These are phyloP conservation scores for Orbicella faveolata DNA, from an alignment of 64 coral and sea anemone genomes.

Conservation along the genomic window DNA sequence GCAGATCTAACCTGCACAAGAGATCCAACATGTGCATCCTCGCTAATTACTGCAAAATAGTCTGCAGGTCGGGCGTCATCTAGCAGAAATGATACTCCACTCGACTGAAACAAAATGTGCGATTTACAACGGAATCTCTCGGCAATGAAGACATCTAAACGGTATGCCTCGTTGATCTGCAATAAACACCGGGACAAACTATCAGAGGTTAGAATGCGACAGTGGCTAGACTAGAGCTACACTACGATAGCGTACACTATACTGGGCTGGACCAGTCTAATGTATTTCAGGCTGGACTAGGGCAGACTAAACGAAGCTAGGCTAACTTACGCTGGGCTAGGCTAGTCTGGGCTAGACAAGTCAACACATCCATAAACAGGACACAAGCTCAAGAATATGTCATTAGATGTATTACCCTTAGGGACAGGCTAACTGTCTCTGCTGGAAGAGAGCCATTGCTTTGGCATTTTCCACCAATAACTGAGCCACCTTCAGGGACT, in stretches of 20 bases:
- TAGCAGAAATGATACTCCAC: constrained; percentile 77
- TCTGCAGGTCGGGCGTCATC: constrained; percentile 54
- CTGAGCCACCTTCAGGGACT: constrained; percentile 54
- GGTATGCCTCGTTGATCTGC: constrained; percentile 49
- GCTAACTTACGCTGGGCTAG: too few relatives aligned
- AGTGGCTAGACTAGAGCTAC: neutral
- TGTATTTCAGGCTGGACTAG: neutral
- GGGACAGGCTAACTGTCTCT: constrained; percentile 65
- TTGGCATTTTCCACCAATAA: constrained; percentile 75
- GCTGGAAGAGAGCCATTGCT: constrained; percentile 33
- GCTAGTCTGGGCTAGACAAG: too few relatives aligned
- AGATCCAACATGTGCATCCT: constrained; percentile 58
- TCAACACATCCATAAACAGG: too few relatives aligned
- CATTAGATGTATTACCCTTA: constrained; percentile 48
- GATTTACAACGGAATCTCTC: constrained; percentile 83
- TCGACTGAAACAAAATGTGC: constrained; percentile 78
- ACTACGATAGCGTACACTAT: neutral
- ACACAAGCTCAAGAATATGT: neutral
- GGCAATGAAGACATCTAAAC: constrained; percentile 83
- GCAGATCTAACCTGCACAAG: constrained; percentile 45
- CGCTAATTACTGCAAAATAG: constrained; percentile 61
- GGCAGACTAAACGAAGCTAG: neutral
- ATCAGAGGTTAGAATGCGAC: neutral
- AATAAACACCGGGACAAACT: neutral
- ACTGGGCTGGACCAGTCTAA: neutral